Evolutionary conservation across 2,888 invertebrate species (phyloP).

Genomic region (Eucriotettix oculatus): DNA sequence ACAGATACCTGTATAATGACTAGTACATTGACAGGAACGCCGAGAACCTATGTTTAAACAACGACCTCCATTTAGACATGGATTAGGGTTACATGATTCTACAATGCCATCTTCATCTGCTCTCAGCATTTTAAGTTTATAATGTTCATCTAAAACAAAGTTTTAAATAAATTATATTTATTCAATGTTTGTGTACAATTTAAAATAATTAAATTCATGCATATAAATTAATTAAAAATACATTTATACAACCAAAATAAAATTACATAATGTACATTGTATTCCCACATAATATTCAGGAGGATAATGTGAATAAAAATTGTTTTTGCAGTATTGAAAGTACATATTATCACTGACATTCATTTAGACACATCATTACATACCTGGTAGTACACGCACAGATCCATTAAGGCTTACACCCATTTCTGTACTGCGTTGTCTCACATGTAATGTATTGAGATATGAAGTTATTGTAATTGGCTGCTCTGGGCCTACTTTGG

Average conservation of each 20-base stretch:
- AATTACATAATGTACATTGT: too few relatives aligned
- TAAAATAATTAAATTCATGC: too few relatives aligned
- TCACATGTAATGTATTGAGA: constrained; percentile 44
- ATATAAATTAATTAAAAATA: too few relatives aligned
- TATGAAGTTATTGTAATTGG: constrained; percentile 47
- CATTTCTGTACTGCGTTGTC: constrained; percentile 29
- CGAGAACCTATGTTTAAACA: constrained; percentile 31
- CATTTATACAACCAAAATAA: too few relatives aligned
- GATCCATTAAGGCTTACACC: constrained; percentile 43
- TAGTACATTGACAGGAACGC: constrained; percentile 37
- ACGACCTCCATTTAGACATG: constrained; percentile 52
- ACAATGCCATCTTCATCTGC: constrained; percentile 37
- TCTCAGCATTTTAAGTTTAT: constrained; percentile 43
- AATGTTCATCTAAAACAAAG: constrained; percentile 20
- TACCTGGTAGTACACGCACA: constrained; percentile 40
- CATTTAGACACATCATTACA: constrained; percentile 1
- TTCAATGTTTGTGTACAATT: too few relatives aligned
- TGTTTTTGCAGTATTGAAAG: too few relatives aligned
- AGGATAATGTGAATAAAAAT: too few relatives aligned
- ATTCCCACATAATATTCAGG: too few relatives aligned
- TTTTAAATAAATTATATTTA: too few relatives aligned
- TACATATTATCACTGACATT: too few relatives aligned
- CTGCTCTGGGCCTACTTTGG: constrained; percentile 15
- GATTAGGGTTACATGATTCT: constrained; percentile 56
- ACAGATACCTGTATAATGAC: constrained; percentile 33